These are phyloP conservation scores for Parauchenoglanis punctatus DNA, from an alignment of 2,797 vertebrate genomes.

Conservation along the genomic window DNA sequence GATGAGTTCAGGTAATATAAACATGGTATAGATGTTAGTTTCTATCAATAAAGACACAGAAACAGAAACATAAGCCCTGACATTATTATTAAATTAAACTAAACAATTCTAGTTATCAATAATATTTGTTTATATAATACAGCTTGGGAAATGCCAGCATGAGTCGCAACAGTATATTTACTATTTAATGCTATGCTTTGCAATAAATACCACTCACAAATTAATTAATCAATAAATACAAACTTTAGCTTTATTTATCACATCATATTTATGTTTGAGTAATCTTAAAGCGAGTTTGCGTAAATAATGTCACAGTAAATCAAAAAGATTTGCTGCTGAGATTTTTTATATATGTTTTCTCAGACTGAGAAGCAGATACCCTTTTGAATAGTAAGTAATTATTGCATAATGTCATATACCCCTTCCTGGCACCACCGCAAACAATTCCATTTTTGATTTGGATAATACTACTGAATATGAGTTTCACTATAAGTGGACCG, in stretches of 20 bases:
- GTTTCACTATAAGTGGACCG: background rate
- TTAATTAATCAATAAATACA: background rate
- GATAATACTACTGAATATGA: background rate
- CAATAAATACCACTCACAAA: background rate
- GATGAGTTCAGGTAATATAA: background rate
- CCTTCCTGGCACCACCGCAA: background rate
- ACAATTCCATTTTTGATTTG: background rate
- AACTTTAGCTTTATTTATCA: background rate
- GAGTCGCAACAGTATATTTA: background rate
- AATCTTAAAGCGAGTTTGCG: background rate
- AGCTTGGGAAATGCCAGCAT: too few species aligned
- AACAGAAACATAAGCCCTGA: background rate
- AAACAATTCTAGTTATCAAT: background rate
- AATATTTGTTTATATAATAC: background rate
- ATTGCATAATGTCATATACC: background rate
- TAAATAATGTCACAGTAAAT: background rate
- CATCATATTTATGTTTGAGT: background rate
- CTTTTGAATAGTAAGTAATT: background rate
- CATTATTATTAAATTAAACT: background rate
- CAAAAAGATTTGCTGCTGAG: background rate
- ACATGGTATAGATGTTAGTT: background rate
- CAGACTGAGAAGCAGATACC: background rate
- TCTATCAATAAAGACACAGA: background rate
- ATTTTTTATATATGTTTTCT: background rate
- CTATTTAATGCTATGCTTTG: background rate